Base-by-base conservation (phyloP, 1,140 invertebrate genomes). In the Drosophila azteca region DNA sequence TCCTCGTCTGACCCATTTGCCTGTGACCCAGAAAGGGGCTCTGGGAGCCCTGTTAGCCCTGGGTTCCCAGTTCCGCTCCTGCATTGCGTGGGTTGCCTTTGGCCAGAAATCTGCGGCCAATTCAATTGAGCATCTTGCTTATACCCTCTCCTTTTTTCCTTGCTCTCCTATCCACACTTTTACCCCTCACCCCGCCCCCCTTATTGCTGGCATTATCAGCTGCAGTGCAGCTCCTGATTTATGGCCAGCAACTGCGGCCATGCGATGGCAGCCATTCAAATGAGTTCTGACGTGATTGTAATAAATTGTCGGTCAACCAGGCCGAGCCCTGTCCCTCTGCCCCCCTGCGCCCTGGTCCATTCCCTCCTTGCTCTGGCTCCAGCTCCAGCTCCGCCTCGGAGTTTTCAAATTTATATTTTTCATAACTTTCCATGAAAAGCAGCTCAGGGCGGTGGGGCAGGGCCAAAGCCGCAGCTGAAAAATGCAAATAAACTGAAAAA, bases 251-350 rank as follows among this genome's bases (percentile, higher is more conserved):
- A 49, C 41, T 75, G 39, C 69, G 57, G 59, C 64, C 24, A 26
- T 68, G 65, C 59, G 61, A 49, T 54, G 72, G 52, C 68, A 65
- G 69, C 72, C 77, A 74, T 79, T 75, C 71, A 82, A 88, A 88
- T 83, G 83, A 77, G 77, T 88, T 88, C 82, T 88, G 83, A 88
- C 83, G 83, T 88, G 81, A 83, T 88, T 88, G 83, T 88, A 88
- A 88, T 88, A 88, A 88, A 88, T 88, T 88, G 76, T 77, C 66
- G 79, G 83, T 88, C 83, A 83, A 77, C 69, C 76, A 54, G 54
- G 44, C 54, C 53, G 46, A 35, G 39, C 39, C 9, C 43, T 35
- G 48, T 20, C 17, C 17, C 17, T 1, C 17, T 20, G 17, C 1
- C 35, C 49, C n/a, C 22, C 22, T 24, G 22, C 22, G 4, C 24